Conservation (phyloP, 2,113 vertebrate genomes). For the Erinaceus europaeus region DNA sequence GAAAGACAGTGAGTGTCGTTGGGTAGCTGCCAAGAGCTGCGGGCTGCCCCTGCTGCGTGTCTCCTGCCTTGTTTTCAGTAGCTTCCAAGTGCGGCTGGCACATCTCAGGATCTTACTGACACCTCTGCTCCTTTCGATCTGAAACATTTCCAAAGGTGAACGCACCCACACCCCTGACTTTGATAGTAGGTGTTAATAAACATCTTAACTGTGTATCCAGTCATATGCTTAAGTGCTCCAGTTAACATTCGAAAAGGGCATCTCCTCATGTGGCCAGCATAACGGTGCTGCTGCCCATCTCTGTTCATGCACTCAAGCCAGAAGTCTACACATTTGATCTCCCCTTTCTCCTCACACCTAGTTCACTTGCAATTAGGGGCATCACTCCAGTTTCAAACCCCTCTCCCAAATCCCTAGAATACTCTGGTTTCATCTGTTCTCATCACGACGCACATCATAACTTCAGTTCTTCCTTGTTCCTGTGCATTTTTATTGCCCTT, state of each 20-base stretch:
- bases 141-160: not conserved
- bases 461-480: not conserved
- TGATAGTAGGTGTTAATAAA: too few species aligned
- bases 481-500: not conserved
- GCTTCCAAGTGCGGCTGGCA: too few species aligned
- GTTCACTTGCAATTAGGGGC: not conserved
- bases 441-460: too few species aligned
- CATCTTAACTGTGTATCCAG: not conserved
- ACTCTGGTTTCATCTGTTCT: not conserved
- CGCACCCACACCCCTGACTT: not conserved
- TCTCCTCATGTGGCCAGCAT: not conserved
- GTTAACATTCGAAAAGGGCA: not conserved
- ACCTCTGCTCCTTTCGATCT: not conserved
- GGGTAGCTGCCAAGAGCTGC: too few species aligned
- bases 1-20: not conserved
- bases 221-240: not conserved
- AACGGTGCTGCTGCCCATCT: accelerated
- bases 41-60: too few species aligned
- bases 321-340: not conserved
- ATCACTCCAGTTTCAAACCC: not conserved
- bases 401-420: accelerated
- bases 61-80: too few species aligned
- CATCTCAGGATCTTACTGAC: not conserved
- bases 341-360: not conserved
- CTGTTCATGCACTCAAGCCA: not conserved